These are phyloP conservation scores for Notodonta dromedarius DNA, from an alignment of 2,888 invertebrate genomes.

Conservation along the genomic window DNA sequence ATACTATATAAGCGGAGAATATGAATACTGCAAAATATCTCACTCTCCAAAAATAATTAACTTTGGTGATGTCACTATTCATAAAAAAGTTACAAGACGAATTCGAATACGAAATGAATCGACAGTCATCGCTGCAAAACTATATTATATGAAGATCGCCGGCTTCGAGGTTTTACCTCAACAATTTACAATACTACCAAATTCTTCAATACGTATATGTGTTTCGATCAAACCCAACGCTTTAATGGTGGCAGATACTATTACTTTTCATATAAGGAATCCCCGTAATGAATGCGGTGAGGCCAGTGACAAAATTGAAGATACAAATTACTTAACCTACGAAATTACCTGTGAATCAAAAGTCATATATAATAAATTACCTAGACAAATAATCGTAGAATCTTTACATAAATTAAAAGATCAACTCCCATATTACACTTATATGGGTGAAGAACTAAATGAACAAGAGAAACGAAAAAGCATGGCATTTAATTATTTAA, in stretches of 20 bases:
- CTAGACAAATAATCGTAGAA: constrained; percentile 46
- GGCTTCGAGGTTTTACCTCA: constrained; percentile 70
- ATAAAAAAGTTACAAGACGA: constrained; percentile 59
- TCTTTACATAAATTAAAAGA: constrained; percentile 69
- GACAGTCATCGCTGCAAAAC: constrained; percentile 59
- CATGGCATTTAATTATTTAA: constrained; percentile 49
- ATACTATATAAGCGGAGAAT: constrained; percentile 83
- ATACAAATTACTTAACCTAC: constrained; percentile 58
- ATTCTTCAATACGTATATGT: constrained; percentile 54
- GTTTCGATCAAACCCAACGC: constrained; percentile 62
- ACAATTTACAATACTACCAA: constrained; percentile 62
- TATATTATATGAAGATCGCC: constrained; percentile 64
- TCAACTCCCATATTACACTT: constrained; percentile 57
- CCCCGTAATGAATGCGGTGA: constrained; percentile 46
- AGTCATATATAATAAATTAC: constrained; percentile 49
- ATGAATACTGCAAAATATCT: constrained; percentile 73
- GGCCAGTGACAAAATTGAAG: constrained; percentile 20
- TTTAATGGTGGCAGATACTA: constrained; percentile 50
- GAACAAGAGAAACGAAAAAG: constrained; percentile 34
- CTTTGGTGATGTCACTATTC: constrained; percentile 72
- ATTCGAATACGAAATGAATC: constrained; percentile 76
- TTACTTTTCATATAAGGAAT: constrained; percentile 64
- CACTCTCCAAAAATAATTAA: constrained; percentile 75
- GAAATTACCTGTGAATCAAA: constrained; percentile 52
- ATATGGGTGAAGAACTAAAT: constrained; percentile 40